Evolutionary conservation across 2,888 invertebrate species (phyloP).

Genomic region (Tigriopus californicus): DNA sequence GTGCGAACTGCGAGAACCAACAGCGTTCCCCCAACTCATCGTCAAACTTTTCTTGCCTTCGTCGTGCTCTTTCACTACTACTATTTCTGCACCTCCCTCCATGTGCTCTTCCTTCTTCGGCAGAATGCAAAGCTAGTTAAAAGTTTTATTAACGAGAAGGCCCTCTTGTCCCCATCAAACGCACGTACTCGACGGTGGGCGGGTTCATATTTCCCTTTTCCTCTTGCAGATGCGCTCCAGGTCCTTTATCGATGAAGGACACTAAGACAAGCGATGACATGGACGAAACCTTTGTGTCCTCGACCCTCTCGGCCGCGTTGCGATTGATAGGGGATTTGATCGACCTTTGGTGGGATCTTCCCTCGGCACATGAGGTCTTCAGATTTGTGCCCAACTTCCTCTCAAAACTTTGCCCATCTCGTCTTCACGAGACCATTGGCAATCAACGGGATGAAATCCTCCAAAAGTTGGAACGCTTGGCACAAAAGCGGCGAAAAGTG

Average conservation of each 20-base stretch:
- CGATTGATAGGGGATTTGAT: slow-evolving; percentile 4
- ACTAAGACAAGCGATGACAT: slow-evolving; percentile 3
- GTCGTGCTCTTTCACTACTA: no score
- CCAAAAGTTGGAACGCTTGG: slow-evolving; percentile 28
- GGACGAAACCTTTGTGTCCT: background rate
- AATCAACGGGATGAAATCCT: slow-evolving; percentile 30
- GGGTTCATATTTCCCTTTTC: no score
- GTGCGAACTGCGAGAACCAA: background rate
- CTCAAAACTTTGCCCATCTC: slow-evolving; percentile 36
- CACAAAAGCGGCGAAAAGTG: slow-evolving; percentile 30
- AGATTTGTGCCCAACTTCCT: slow-evolving; percentile 38
- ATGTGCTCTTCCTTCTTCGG: no score
- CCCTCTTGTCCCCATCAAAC: no score
- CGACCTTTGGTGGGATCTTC: slow-evolving; percentile 28
- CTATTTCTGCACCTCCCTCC: no score
- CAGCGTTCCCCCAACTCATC: no score
- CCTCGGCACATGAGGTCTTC: slow-evolving; percentile 31
- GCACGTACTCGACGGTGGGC: no score
- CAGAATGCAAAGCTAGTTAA: no score
- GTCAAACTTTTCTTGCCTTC: no score
- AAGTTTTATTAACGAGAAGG: no score
- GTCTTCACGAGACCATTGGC: slow-evolving; percentile 41
- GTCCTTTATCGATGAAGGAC: slow-evolving; percentile 10
- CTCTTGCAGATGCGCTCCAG: background rate
- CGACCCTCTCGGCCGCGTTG: background rate